Base-by-base conservation (phyloP, 2,797 vertebrate genomes). In the Pachyuromys duprasi region DNA sequence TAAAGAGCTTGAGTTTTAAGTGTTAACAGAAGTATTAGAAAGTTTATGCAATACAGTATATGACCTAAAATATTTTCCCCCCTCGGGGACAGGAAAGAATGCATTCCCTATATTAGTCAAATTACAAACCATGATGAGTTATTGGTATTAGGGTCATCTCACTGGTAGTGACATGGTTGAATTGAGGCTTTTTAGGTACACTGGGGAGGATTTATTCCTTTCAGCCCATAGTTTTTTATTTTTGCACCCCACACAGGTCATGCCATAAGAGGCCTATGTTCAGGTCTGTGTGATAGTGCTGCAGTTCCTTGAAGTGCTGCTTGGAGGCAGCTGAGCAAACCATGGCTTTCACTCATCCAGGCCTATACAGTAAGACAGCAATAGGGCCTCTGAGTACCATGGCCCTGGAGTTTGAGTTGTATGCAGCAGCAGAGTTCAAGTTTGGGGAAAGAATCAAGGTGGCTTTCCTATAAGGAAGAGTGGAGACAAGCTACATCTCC, bases 251-350 rank as follows among this genome's bases (percentile, higher is more conserved):
- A 62, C 1, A 5, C 1, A 5, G 18, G 55, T 18, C 20, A 17
- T 18, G 13, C 17, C 14, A 8, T 87, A 7, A 74, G n/a, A 42
- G 20, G 4, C 0, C 1, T 20, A 1, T 17, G 2, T 17, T 2
- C 13, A 31, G 5, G 26, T 42, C 45, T 87, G 42, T 2, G 1
- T 26, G 36, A 6, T 36, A 74, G 1, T 15, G 3, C 31, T 17
- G 7, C 2, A 33, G 9, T 33, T 33, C 28, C 45, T 31, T n/a
- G 7, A 2, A 57, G 75, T 3, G 28, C 2, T 14, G 11, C 17
- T 2, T 18, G 26, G n/a, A 67, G 11, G 9, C 9, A 15, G 31
- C 9, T 60, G 8, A 57, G 20, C 1, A 36, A 57, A 65, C 0
- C 5, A 2, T 5, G 17, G 3, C 2, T 1, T 3, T 24, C 2